Evolutionary conservation across 2,888 invertebrate species (phyloP).

Genomic region (Marronus borbonicus): DNA sequence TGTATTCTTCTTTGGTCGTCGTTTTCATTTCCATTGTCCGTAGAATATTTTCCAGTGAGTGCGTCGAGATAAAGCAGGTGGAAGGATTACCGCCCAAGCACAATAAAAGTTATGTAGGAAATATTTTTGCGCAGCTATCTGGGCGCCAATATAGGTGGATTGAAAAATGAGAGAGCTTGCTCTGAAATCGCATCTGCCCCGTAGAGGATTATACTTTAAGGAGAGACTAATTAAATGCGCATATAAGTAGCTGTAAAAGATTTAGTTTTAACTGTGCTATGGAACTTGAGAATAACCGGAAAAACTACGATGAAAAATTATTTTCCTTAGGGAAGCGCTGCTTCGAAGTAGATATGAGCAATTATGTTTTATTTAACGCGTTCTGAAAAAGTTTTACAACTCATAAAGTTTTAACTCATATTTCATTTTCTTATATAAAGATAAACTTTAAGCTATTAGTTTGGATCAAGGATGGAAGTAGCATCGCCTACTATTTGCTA

Average conservation of each 20-base stretch:
- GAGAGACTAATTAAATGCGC: neutral
- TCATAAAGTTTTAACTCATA: too few relatives aligned
- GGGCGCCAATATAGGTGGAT: neutral
- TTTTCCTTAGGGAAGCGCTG: too few relatives aligned
- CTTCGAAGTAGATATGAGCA: too few relatives aligned
- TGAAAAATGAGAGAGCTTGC: too few relatives aligned
- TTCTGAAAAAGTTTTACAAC: too few relatives aligned
- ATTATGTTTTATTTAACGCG: too few relatives aligned
- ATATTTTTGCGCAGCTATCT: constrained; percentile 12
- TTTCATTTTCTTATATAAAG: too few relatives aligned
- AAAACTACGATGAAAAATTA: neutral
- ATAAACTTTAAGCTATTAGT: too few relatives aligned
- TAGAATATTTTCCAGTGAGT: constrained; percentile 25
- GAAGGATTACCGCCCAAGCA: constrained; percentile 1
- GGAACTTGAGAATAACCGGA: constrained; percentile 1
- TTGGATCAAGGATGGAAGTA: too few relatives aligned
- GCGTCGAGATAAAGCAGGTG: constrained; percentile 31
- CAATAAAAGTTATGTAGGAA: constrained; percentile 13
- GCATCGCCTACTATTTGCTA: too few relatives aligned
- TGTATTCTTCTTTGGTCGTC: constrained; percentile 23
- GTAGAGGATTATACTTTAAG: neutral
- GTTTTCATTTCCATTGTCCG: constrained; percentile 21
- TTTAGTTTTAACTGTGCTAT: constrained; percentile 1
- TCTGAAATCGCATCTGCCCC: too few relatives aligned
- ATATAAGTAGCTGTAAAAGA: constrained; percentile 15